Evolutionary conservation across 2,113 vertebrate species (phyloP).

Genomic region (Taurulus bubalis): DNA sequence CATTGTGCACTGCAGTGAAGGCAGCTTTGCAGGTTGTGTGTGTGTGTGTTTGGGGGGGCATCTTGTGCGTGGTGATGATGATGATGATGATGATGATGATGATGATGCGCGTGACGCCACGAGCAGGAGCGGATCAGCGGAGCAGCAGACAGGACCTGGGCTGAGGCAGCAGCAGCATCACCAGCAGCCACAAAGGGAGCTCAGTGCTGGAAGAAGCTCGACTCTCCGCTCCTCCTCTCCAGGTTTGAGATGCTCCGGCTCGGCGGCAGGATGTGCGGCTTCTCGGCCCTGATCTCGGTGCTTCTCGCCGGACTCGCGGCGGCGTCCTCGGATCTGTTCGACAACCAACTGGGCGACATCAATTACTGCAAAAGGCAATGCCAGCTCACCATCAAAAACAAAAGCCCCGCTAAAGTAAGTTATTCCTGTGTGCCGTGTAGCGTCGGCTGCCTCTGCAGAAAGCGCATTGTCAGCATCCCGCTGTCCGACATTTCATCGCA

Average conservation of each 20-base stretch:
- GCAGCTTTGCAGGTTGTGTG: conserved; percentile 38
- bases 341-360: conserved; percentile 89
- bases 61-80: conserved; percentile 62
- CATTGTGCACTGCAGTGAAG: conserved; percentile 62
- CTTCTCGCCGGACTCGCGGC: conserved; percentile 77
- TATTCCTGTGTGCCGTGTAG: background rate
- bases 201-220: conserved; percentile 43
- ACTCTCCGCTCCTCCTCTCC: conserved; percentile 48
- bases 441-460: conserved; percentile 22
- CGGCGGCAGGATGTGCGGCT: conserved; percentile 76
- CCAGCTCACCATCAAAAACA: conserved; percentile 85
- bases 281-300: conserved; percentile 78
- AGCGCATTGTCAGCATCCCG: conserved; percentile 22
- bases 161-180: conserved; percentile 56
- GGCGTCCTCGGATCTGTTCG: conserved; percentile 84
- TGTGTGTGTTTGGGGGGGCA: conserved; percentile 22
- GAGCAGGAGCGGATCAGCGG: conserved; percentile 62
- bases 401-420: conserved; percentile 87
- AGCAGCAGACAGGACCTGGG: conserved; percentile 66
- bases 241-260: conserved; percentile 72
- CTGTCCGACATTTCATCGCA: conserved; percentile 23
- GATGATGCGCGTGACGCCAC: conserved; percentile 78
- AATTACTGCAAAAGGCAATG: conserved; percentile 90
- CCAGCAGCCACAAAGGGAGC: conserved; percentile 62
- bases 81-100: conserved; percentile 66